A percentile compares a stretch with the other conserved stretches of the same genome.
These are phyloP conservation scores for Euphonia xanthogaster DNA, from an alignment of 2,797 vertebrate genomes.

Conservation along the genomic window DNA sequence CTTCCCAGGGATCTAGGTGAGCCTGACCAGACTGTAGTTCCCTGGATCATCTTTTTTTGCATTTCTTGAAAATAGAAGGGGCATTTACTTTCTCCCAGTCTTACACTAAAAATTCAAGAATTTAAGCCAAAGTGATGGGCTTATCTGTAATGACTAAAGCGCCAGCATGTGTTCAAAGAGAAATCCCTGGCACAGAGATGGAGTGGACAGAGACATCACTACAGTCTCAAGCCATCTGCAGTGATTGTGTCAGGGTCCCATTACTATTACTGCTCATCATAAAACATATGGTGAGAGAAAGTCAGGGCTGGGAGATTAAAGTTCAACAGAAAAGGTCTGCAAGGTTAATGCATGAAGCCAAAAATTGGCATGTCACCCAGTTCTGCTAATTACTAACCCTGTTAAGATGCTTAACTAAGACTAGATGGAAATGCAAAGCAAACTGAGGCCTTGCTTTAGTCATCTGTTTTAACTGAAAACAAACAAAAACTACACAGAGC, in stretches of 20 bases:
- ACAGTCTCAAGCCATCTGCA: slow-evolving; percentile 13
- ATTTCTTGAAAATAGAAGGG: background rate
- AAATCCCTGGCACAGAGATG: background rate
- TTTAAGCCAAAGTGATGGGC: background rate
- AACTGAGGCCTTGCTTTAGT: background rate
- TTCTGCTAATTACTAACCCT: background rate
- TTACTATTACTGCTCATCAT: background rate
- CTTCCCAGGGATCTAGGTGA: background rate
- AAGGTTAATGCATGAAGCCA: background rate
- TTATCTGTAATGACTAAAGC: background rate
- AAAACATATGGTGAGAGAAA: slow-evolving; percentile 32
- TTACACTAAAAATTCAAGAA: background rate
- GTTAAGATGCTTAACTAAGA: background rate
- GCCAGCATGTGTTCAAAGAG: background rate
- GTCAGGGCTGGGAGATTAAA: background rate
- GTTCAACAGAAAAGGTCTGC: background rate
- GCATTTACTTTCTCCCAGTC: background rate
- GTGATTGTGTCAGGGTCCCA: background rate
- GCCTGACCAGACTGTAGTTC: background rate
- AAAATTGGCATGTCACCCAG: background rate
- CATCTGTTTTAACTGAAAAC: background rate
- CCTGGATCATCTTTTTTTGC: background rate
- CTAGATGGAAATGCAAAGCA: background rate
- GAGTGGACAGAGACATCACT: background rate
- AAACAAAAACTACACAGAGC: background rate